These are phyloP conservation scores for Lontra canadensis DNA, from an alignment of 2,113 vertebrate species.

Conservation along the genomic window DNA sequence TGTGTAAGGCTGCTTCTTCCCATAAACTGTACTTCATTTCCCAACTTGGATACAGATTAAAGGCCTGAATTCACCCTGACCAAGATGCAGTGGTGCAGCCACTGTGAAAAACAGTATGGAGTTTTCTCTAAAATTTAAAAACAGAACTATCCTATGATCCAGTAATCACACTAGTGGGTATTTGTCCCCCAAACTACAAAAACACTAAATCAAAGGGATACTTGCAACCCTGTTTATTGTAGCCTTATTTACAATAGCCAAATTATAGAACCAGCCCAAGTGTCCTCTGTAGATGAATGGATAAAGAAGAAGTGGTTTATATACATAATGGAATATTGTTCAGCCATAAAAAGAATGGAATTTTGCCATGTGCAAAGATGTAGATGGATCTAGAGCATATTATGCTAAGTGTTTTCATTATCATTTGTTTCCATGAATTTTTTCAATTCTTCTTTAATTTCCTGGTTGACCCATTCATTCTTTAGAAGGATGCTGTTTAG, in stretches of 20 bases:
- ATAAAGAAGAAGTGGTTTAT: neutral
- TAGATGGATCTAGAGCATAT: neutral
- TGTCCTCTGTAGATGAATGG: neutral
- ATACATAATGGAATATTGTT: neutral
- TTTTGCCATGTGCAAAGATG: neutral
- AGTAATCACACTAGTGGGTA: neutral
- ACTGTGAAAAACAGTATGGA: neutral
- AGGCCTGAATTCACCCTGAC: neutral
- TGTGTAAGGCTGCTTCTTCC: neutral
- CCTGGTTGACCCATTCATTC: no score
- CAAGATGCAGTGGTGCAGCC: neutral
- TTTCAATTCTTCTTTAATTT: no score
- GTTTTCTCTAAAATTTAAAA: neutral
- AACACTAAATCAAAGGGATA: neutral
- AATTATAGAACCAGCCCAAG: neutral
- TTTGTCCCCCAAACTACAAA: neutral
- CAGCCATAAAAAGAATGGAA: neutral
- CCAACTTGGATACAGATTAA: neutral
- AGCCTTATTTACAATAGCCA: neutral
- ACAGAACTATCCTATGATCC: neutral
- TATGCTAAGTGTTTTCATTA: neutral
- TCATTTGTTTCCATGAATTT: no score
- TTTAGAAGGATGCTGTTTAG: no score
- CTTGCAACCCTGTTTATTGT: neutral
- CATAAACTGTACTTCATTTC: neutral